Conservation (phyloP, 2,113 vertebrate species). For the Tinamus guttatus region DNA sequence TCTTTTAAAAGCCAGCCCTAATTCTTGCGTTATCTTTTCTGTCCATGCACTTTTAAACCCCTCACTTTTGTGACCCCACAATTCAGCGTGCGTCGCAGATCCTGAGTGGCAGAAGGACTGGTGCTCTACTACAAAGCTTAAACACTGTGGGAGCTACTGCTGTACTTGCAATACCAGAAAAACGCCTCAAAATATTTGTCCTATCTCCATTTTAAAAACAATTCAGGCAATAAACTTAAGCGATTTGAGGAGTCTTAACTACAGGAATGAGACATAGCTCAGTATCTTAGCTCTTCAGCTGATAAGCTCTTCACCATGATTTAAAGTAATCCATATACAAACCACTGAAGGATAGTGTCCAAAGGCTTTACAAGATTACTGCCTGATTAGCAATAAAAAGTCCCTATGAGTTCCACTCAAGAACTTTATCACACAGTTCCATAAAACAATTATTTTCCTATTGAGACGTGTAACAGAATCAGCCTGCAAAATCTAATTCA, state of each 20-base stretch:
- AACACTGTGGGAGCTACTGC: neutral
- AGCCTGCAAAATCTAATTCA: neutral
- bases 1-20: neutral
- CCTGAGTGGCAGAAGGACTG: neutral
- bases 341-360: neutral
- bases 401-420: neutral
- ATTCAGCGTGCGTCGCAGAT: fast-evolving
- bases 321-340: neutral
- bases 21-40: neutral
- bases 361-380: neutral
- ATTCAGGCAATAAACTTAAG: neutral
- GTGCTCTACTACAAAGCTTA: neutral
- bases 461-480: neutral
- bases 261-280: neutral
- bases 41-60: neutral
- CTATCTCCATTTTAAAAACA: neutral
- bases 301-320: neutral
- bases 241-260: neutral
- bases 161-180: neutral
- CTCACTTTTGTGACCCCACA: neutral
- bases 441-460: neutral
- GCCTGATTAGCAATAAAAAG: neutral
- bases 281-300: neutral
- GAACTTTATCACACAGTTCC: neutral
- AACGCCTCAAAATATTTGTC: neutral